Evolutionary conservation across 2,113 vertebrate genomes (phyloP).

Genomic region (Hyperoodon ampullatus): DNA sequence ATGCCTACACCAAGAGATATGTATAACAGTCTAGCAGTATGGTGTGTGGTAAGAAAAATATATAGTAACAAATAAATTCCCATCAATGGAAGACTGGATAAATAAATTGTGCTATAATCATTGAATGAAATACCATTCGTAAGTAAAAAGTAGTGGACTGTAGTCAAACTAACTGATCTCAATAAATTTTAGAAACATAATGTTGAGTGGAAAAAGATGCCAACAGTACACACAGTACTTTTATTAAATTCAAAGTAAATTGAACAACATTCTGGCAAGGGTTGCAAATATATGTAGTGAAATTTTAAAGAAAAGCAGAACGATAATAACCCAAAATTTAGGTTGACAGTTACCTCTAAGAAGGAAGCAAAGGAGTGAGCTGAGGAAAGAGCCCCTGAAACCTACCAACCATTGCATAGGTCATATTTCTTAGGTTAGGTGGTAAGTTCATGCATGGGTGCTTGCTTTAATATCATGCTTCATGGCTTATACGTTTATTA

Average conservation of each 20-base stretch:
- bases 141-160: background rate
- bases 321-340: background rate
- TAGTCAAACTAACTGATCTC: background rate
- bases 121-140: background rate
- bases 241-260: background rate
- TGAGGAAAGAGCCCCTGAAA: background rate
- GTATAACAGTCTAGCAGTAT: background rate
- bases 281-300: background rate
- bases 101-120: background rate
- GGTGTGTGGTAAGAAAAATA: background rate
- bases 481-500: background rate
- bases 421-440: background rate
- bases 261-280: background rate
- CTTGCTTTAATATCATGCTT: background rate
- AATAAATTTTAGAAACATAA: background rate
- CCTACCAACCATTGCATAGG: rapidly evolving
- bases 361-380: background rate
- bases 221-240: background rate
- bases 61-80: background rate
- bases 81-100: background rate
- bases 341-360: background rate
- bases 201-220: background rate
- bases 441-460: background rate
- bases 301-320: background rate
- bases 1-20: background rate